Evolutionary conservation across 2,888 invertebrate species (phyloP).

Genomic region (Pollenia griseotomentosa): DNA sequence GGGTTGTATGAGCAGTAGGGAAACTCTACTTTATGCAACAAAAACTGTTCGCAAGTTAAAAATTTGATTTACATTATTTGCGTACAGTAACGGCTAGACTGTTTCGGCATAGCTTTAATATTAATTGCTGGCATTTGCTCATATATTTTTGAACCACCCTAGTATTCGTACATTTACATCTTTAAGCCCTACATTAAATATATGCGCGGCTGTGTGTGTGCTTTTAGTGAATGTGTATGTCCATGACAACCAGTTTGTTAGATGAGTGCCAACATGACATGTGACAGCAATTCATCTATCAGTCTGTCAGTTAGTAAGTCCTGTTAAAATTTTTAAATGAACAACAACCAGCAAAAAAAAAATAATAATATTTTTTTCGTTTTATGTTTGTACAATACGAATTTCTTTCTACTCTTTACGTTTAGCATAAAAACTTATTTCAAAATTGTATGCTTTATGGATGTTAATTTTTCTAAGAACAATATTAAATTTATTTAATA

Average conservation of each 20-base stretch:
- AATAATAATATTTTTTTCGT: no score
- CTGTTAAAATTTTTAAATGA: conserved; percentile 6
- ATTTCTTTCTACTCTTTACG: background rate
- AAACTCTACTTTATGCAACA: no score
- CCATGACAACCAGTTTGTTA: conserved; percentile 55
- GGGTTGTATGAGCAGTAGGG: no score
- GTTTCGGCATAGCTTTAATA: no score
- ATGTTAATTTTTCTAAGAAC: background rate
- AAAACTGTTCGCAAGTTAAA: no score
- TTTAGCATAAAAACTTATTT: background rate
- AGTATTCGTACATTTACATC: no score
- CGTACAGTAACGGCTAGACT: no score
- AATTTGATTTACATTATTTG: no score
- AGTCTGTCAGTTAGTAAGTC: conserved; percentile 32
- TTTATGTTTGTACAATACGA: no score
- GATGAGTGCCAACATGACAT: conserved; percentile 54
- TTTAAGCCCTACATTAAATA: background rate
- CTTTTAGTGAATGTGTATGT: background rate
- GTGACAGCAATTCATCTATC: conserved; percentile 55
- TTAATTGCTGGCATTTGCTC: no score
- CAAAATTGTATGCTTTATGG: background rate
- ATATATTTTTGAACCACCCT: no score
- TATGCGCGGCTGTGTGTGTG: background rate
- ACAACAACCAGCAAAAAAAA: background rate
- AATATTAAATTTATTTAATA: background rate